Evolutionary conservation across 2,888 invertebrate genomes (phyloP).

Genomic region (Tetranychus truncatus): DNA sequence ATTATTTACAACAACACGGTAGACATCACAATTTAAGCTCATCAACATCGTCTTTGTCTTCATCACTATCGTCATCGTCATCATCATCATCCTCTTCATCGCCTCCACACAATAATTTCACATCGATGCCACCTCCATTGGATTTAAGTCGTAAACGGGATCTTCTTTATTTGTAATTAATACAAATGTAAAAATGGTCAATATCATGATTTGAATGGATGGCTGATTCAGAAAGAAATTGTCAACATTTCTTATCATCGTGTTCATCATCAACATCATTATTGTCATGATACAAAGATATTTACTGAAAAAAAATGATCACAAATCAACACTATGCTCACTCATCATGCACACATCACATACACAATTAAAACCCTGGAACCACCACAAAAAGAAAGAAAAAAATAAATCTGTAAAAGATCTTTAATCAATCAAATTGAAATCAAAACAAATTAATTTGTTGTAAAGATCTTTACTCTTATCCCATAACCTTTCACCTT

Average conservation of each 20-base stretch:
- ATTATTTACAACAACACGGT: constrained; percentile 45
- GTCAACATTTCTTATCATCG: not conserved
- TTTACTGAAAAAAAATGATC: not conserved
- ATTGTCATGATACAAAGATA: not conserved
- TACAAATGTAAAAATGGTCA: not conserved
- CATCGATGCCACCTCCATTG: constrained; percentile 6
- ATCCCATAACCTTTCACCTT: too few relatives aligned
- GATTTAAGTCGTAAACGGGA: constrained; percentile 10
- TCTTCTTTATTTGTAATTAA: not conserved
- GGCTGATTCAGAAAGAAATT: not conserved
- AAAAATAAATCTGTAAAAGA: not conserved
- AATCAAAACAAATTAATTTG: too few relatives aligned
- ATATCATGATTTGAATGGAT: not conserved
- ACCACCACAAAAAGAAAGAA: not conserved
- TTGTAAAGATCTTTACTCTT: too few relatives aligned
- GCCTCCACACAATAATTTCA: not conserved
- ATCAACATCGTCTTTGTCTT: not conserved
- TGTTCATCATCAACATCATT: not conserved
- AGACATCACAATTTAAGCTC: not conserved
- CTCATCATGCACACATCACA: not conserved
- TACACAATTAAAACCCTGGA: not conserved
- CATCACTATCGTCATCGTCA: not conserved
- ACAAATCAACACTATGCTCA: not conserved
- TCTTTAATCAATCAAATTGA: too few relatives aligned
- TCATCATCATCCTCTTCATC: not conserved